A percentile compares a stretch with the other conserved stretches of the same genome.
Evolutionary conservation across 2,113 vertebrate species (phyloP).

Genomic region (Axis porcinus): DNA sequence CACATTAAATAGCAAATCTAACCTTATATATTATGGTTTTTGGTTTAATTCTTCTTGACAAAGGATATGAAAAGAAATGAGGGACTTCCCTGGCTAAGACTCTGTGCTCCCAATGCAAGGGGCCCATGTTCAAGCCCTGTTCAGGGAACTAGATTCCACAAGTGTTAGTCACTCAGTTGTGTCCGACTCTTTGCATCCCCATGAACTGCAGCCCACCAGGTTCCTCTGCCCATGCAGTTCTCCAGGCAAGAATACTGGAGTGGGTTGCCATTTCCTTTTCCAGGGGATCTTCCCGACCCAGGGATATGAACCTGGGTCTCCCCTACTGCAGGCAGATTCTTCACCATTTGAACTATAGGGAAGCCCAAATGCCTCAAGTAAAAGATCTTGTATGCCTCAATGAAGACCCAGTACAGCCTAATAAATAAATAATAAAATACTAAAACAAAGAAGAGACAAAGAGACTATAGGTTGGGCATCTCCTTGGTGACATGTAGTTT

Average conservation of each 20-base stretch:
- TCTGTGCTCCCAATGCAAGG: background rate
- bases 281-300: background rate
- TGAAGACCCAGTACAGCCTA: background rate
- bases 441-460: background rate
- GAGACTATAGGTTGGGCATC: background rate
- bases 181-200: background rate
- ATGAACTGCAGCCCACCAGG: background rate
- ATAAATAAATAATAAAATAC: background rate
- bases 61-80: background rate
- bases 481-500: background rate
- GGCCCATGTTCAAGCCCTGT: background rate
- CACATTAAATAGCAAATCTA: background rate
- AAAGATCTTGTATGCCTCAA: background rate
- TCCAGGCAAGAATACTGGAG: background rate
- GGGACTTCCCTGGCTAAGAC: background rate
- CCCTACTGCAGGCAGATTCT: background rate
- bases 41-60: background rate
- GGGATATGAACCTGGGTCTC: background rate
- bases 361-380: background rate
- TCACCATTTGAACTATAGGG: background rate
- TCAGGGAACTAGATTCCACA: background rate
- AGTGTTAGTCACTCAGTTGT: background rate
- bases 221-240: background rate
- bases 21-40: background rate
- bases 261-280: background rate